Percentiles rank a stretch among this genome's conserved stretches.
Conservation (phyloP, 2,113 vertebrate species). For the Pleuronectes platessa region DNA sequence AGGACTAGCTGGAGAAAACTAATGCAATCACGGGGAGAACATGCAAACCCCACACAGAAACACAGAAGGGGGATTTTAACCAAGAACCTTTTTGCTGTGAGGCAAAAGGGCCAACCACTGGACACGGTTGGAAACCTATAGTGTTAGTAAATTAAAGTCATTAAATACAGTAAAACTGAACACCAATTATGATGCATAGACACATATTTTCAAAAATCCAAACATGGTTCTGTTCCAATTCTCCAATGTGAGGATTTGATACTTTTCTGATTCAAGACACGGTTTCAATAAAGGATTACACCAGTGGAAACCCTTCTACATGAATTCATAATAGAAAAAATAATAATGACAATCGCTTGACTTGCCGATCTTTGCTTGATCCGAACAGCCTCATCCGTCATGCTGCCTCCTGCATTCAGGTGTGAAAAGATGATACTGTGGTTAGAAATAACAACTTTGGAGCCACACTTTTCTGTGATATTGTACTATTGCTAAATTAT, state of each 20-base stretch:
- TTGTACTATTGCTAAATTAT: neutral
- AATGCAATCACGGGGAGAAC: too few species aligned
- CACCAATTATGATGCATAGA: neutral
- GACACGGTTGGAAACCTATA: too few species aligned
- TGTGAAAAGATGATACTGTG: neutral
- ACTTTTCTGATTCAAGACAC: slow-evolving; percentile 3
- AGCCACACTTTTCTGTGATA: neutral
- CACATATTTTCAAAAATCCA: neutral
- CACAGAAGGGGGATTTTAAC: too few species aligned
- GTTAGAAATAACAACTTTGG: neutral
- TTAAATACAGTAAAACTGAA: neutral
- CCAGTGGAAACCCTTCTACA: slow-evolving; percentile 10
- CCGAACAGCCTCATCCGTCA: neutral
- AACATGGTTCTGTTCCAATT: neutral
- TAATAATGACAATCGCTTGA: neutral
- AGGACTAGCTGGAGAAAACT: too few species aligned
- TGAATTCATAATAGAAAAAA: slow-evolving; percentile 16
- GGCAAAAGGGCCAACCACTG: too few species aligned
- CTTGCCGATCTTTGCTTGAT: neutral
- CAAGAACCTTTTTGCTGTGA: too few species aligned
- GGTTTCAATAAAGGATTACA: neutral
- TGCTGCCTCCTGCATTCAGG: neutral
- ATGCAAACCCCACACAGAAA: too few species aligned
- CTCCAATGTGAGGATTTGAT: neutral
- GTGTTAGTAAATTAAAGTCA: neutral